Evolutionary conservation across 2,888 invertebrate species (phyloP), one percentile per base, ranked within the genome.

Genomic region (Scaptomyza reducta): DNA sequence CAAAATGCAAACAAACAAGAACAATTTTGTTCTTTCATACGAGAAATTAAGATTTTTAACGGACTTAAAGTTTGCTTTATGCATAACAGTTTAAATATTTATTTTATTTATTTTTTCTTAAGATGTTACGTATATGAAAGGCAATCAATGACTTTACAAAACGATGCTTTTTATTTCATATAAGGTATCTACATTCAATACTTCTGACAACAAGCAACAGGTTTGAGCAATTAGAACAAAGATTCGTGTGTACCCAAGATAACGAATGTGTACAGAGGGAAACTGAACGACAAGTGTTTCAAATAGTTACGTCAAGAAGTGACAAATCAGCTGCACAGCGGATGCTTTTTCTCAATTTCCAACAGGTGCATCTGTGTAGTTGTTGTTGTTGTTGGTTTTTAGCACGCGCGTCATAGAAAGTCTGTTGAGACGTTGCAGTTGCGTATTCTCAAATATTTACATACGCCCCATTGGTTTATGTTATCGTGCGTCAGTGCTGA

Each of bases 401-500:
- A 10, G 14, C 14, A 16, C 3, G 14, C 3, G 9, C 9, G 10
- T 3, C 31, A 38, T 14, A 45, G 70, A 49, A 47, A 38, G 5
- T 51, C 66, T 56, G 33, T 13, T 73, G 61, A 40, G 38, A 13
- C 10, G 54, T 9, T 38, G 44, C 29, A 29, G 16, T 56, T 14
- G 45, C 59, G 50, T 31, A 33, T 42, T 49, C n/a, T 7, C 29
- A 62, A 74, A 68, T 68, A 74, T 68, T 74, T 62, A 22, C 50
- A 58, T 68, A 31, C 18, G 40, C 51, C 50, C 33, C 51, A 31
- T 35, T 14, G 38, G 14, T 38, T 38, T 14, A 16, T 50, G 25
- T 61, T 62, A 44, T 49, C 54, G 57, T 70, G 58, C 61, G 71
- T 61, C 66, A 62, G 44, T 14, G 22, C 9, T 2, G 0, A 25